phyloP scores from a whole-genome alignment of 1,140 invertebrate genomes.

The Choristoneura fumiferana region DNA sequence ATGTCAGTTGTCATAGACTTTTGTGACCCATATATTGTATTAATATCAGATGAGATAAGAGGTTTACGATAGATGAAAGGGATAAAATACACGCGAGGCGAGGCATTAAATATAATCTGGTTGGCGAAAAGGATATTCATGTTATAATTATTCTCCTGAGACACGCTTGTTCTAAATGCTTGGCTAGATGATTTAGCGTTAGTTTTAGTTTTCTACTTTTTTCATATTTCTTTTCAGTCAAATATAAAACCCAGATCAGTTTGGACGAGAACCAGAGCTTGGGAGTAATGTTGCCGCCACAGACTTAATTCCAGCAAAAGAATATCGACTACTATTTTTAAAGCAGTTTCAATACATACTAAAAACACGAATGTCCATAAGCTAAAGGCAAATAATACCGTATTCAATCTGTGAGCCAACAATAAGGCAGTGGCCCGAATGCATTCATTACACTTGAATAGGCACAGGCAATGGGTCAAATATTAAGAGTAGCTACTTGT shows the following conservation, averaged over 20 bases:
- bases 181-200: too few species aligned
- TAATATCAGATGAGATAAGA: conserved; percentile 19
- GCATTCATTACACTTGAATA: neutral
- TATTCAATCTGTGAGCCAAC: neutral
- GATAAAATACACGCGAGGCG: neutral
- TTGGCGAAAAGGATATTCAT: neutral
- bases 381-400: too few species aligned
- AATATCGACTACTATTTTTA: too few species aligned
- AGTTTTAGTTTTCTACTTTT: too few species aligned
- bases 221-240: too few species aligned
- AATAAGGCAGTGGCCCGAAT: neutral
- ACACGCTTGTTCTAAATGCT: neutral
- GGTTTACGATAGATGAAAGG: neutral
- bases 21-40: conserved; percentile 1
- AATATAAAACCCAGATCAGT: too few species aligned
- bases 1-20: neutral
- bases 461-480: neutral
- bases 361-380: too few species aligned
- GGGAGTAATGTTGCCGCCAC: too few species aligned
- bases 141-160: neutral
- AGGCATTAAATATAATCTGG: conserved; percentile 3
- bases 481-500: neutral
- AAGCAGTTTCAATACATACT: too few species aligned
- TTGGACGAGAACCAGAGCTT: too few species aligned
- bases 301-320: too few species aligned